Evolutionary conservation across 2,113 vertebrate species (phyloP).

Genomic region (Tragelaphus strepsiceros): DNA sequence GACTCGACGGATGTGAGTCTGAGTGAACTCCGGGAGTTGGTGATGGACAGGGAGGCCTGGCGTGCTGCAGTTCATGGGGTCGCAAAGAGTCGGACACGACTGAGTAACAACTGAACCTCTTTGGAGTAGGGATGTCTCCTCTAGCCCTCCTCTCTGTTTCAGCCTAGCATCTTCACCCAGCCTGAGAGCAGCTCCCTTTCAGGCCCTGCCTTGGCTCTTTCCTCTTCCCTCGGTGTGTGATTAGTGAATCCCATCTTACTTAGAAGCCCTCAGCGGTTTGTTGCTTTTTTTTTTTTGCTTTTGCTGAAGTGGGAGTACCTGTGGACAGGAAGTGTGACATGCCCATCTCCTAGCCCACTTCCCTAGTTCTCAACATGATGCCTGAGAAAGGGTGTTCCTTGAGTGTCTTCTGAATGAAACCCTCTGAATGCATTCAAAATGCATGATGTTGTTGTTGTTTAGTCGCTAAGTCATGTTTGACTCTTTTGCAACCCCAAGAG

Average conservation of each 20-base stretch:
- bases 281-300: neutral
- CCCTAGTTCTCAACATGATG: neutral
- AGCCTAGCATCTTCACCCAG: neutral
- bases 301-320: neutral
- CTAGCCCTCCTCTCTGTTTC: neutral
- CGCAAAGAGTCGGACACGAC: accelerated
- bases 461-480: neutral
- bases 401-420: neutral
- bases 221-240: neutral
- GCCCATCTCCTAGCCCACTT: neutral
- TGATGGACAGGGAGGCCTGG: too few species aligned
- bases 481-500: neutral
- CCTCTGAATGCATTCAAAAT: neutral
- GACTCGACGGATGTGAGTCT: too few species aligned
- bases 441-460: neutral
- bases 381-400: neutral
- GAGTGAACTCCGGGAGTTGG: too few species aligned
- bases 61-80: accelerated
- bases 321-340: neutral
- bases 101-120: neutral
- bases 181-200: neutral
- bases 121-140: neutral
- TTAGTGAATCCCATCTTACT: neutral
- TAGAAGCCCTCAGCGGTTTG: neutral
- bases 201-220: neutral